Conservation (phyloP, 35 echinoderm and acorn worm genomes). For the Strongylocentrotus purpuratus region DNA sequence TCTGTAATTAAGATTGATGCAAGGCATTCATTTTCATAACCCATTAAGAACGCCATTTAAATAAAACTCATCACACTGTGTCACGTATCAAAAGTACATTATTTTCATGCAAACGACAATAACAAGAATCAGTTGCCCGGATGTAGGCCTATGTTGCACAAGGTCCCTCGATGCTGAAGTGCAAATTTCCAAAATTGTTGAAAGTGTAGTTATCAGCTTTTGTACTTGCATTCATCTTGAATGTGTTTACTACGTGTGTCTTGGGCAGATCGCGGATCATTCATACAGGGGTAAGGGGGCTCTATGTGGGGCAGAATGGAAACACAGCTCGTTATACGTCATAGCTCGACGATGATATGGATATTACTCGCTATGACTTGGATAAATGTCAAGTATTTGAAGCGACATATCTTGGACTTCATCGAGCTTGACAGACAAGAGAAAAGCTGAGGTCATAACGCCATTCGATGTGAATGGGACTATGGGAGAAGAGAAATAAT, state of each 20-base stretch:
- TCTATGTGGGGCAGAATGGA: not conserved
- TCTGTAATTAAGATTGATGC: no score
- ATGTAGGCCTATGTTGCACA: no score
- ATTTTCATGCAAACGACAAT: no score
- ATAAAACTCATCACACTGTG: no score
- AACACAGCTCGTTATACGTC: not conserved
- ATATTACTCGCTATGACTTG: not conserved
- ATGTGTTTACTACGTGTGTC: not conserved
- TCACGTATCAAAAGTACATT: no score
- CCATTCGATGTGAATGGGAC: not conserved
- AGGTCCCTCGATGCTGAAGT: no score
- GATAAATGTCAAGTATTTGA: slow-evolving; percentile 19
- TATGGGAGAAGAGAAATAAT: not conserved
- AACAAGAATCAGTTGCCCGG: no score
- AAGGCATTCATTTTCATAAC: no score
- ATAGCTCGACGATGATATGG: not conserved
- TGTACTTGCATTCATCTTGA: not conserved
- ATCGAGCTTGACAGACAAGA: slow-evolving; percentile 16
- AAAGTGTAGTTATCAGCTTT: not conserved
- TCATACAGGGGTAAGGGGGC: not conserved
- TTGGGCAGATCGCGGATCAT: not conserved
- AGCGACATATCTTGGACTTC: slow-evolving; percentile 1
- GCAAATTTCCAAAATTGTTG: no score
- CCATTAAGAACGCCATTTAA: no score
- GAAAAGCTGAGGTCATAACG: slow-evolving; percentile 2